A percentile compares a stretch with the other conserved stretches of the same genome.
These are phyloP conservation scores for Meta bourneti DNA, from an alignment of 2,888 invertebrate genomes.

Conservation along the genomic window DNA sequence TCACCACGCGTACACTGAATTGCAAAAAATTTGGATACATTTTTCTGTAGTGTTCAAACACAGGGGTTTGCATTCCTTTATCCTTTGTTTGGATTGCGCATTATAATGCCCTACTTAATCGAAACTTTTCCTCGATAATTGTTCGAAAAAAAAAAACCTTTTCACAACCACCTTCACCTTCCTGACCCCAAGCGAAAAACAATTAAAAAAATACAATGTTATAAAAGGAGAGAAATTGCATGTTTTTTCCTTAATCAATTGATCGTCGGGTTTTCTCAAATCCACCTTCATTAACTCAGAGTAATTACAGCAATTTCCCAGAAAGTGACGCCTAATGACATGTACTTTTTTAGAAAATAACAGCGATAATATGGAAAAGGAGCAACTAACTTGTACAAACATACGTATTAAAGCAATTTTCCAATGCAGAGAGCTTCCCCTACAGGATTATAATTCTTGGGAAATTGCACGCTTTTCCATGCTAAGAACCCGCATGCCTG, in stretches of 20 bases:
- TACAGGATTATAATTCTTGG: slow-evolving; percentile 68
- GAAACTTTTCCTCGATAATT: neutral
- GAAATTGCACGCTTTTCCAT: slow-evolving; percentile 68
- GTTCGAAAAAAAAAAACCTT: neutral
- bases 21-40: too few relatives aligned
- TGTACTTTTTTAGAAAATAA: slow-evolving; percentile 28
- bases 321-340: slow-evolving; percentile 50
- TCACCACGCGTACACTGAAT: too few relatives aligned
- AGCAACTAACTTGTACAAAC: slow-evolving; percentile 35
- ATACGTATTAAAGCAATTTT: slow-evolving; percentile 62
- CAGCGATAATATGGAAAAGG: slow-evolving; percentile 20
- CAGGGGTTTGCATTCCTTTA: too few relatives aligned
- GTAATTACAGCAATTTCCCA: slow-evolving; percentile 60
- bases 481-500: slow-evolving; percentile 70
- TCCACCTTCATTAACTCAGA: slow-evolving; percentile 39
- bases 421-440: slow-evolving; percentile 29
- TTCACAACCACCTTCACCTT: neutral
- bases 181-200: neutral
- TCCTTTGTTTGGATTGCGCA: too few relatives aligned
- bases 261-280: slow-evolving; percentile 16
- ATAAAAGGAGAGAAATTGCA: neutral
- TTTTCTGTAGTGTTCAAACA: too few relatives aligned
- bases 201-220: neutral
- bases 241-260: neutral
- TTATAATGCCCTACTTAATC: too few relatives aligned